Conservation (phyloP, 2,888 invertebrate genomes). For the Ptilodon capucinus region DNA sequence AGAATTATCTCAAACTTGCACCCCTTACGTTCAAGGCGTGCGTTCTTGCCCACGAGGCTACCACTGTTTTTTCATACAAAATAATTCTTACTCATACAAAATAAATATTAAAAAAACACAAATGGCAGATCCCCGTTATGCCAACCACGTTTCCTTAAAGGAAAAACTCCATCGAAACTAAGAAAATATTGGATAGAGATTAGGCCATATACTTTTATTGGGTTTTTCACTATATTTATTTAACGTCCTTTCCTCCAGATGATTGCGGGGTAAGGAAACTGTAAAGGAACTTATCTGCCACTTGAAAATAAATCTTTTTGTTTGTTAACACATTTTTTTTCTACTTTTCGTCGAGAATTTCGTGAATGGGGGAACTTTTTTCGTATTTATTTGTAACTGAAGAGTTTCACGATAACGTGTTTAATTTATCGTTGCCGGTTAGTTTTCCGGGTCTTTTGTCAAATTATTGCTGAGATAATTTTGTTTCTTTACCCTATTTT, state of each 20-base stretch:
- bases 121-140: constrained; percentile 39
- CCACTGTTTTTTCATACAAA: too few species aligned
- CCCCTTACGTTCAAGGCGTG: too few species aligned
- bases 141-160: constrained; percentile 44
- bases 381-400: constrained; percentile 41
- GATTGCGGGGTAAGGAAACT: constrained; percentile 44
- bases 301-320: constrained; percentile 77
- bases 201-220: constrained; percentile 81
- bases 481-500: constrained; percentile 25
- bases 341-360: constrained; percentile 32
- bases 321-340: constrained; percentile 76
- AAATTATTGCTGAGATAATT: constrained; percentile 37
- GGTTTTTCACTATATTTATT: constrained; percentile 78
- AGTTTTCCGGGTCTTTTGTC: constrained; percentile 44
- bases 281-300: constrained; percentile 66
- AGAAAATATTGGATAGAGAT: constrained; percentile 82
- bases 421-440: constrained; percentile 61
- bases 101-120: not conserved
- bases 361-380: constrained; percentile 18
- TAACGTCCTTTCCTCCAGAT: constrained; percentile 61
- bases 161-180: constrained; percentile 75
- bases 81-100: too few species aligned
- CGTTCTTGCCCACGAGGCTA: too few species aligned
- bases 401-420: constrained; percentile 53
- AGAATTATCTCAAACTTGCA: too few species aligned